phyloP scores from a whole-genome alignment of 2,113 vertebrate species.

The Alectura lathami region DNA sequence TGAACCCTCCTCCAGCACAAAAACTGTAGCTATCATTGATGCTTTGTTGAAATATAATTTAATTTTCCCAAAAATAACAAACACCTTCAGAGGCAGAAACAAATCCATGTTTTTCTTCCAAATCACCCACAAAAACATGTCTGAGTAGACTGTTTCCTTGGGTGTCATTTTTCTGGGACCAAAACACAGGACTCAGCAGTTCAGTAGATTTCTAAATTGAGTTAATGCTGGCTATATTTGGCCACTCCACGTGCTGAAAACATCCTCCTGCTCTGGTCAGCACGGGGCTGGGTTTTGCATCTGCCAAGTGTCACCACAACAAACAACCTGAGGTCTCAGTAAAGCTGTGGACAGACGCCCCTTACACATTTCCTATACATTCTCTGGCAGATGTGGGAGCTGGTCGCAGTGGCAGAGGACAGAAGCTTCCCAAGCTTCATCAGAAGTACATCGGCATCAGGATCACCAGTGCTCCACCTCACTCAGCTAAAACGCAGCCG shows the following conservation, averaged over 20 bases:
- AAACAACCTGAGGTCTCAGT: background rate
- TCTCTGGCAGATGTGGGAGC: background rate
- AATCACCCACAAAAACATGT: background rate
- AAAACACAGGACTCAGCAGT: background rate
- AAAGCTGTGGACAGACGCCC: background rate
- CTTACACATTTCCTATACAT: background rate
- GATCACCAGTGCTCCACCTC: background rate
- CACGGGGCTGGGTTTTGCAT: background rate
- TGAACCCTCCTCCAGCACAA: background rate
- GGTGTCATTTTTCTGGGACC: background rate
- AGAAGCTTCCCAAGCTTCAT: background rate
- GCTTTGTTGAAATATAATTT: slow-evolving; percentile 16
- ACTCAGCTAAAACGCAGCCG: background rate
- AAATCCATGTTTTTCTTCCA: background rate
- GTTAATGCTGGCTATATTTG: background rate
- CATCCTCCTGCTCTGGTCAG: background rate
- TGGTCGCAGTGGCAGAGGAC: background rate
- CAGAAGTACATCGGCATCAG: background rate
- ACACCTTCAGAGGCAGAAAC: slow-evolving; percentile 21
- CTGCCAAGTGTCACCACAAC: background rate
- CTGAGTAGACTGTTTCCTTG: background rate
- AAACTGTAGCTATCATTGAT: background rate
- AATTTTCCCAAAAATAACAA: slow-evolving; percentile 33
- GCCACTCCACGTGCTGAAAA: background rate
- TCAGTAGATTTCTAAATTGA: background rate